These are phyloP conservation scores for Acromyrmex heyeri DNA, from an alignment of 1,140 invertebrate genomes.

Conservation along the genomic window DNA sequence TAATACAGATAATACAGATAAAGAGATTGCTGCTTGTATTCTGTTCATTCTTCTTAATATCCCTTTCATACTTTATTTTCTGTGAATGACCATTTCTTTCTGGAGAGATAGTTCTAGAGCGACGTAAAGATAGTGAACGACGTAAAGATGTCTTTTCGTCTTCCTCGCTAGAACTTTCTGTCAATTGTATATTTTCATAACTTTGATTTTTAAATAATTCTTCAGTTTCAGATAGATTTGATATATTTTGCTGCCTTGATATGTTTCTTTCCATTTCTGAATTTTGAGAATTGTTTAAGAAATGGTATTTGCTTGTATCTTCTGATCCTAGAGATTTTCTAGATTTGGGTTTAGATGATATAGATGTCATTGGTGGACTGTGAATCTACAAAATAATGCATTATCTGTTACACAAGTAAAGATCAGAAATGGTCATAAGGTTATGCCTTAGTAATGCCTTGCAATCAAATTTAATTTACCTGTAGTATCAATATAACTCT, in stretches of 20 bases:
- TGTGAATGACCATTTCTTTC: not conserved
- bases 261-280: not conserved
- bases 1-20: not conserved
- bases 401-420: not conserved
- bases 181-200: not conserved
- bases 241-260: not conserved
- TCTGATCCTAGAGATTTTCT: not conserved
- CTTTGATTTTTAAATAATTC: not conserved
- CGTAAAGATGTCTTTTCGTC: not conserved
- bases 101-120: not conserved
- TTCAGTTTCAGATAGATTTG: not conserved
- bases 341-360: not conserved
- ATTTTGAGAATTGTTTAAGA: not conserved
- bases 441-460: not conserved
- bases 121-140: not conserved
- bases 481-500: not conserved
- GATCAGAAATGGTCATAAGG: not conserved
- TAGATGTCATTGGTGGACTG: no score
- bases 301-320: not conserved
- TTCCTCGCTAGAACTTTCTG: not conserved
- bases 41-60: not conserved
- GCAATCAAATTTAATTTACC: not conserved
- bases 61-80: not conserved
- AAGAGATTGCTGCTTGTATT: not conserved
- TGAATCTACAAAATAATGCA: conserved; percentile 20